Conservation (phyloP, 2,888 invertebrate genomes). For the Sinotaia quadrata region DNA sequence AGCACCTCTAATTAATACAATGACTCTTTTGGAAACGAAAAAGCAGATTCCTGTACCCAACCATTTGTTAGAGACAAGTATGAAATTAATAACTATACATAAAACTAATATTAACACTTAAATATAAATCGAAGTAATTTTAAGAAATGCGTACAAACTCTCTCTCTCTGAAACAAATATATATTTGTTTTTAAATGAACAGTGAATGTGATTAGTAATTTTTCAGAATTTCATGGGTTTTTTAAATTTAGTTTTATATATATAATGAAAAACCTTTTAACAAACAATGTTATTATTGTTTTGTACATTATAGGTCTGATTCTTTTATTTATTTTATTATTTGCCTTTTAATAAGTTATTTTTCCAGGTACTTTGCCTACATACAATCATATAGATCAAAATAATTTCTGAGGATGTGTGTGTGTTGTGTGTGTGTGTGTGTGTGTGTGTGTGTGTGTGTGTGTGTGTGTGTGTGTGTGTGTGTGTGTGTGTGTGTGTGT, state of each 20-base stretch:
- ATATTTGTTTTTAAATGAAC: not conserved
- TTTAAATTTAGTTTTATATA: too few relatives aligned
- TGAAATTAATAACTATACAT: slow-evolving; percentile 15
- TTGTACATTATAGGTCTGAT: slow-evolving; percentile 7
- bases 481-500: slow-evolving; percentile 9
- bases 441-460: slow-evolving; percentile 16
- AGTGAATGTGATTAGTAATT: not conserved
- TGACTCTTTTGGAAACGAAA: slow-evolving; percentile 64
- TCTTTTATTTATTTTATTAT: not conserved
- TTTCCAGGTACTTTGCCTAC: too few relatives aligned
- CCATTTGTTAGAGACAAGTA: slow-evolving; percentile 63
- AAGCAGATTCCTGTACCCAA: slow-evolving; percentile 59
- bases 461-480: slow-evolving; percentile 28
- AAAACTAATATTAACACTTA: too few relatives aligned
- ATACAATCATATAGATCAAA: too few relatives aligned
- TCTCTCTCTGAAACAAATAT: not conserved
- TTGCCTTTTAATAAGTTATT: too few relatives aligned
- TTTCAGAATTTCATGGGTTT: not conserved
- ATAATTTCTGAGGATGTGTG: too few relatives aligned
- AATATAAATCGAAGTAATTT: too few relatives aligned
- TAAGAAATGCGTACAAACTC: too few relatives aligned
- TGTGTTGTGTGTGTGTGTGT: not conserved
- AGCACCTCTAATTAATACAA: slow-evolving; percentile 55
- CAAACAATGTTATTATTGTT: not conserved
- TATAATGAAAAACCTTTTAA: too few relatives aligned